Evolutionary conservation across 35 echinoderm and acorn worm genomes (phyloP).

Genomic region (Lytechinus pictus): DNA sequence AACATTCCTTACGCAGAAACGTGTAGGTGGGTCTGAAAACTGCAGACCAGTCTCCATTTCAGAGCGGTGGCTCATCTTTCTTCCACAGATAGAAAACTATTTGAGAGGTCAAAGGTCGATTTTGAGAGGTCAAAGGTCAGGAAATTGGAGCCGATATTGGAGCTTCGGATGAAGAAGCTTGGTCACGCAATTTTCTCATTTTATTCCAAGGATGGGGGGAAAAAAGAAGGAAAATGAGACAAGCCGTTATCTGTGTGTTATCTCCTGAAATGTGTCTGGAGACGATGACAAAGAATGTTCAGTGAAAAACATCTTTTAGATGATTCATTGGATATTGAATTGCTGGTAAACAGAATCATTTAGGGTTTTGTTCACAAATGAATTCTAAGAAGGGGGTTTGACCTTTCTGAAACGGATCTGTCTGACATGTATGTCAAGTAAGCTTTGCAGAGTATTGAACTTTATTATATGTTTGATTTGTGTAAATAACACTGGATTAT

Average conservation of each 20-base stretch:
- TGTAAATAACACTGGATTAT: too few species aligned
- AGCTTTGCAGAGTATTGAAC: too few species aligned
- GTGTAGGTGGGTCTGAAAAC: neutral
- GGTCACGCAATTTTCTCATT: constrained; percentile 39
- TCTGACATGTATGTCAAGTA: too few species aligned
- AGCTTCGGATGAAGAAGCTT: constrained; percentile 23
- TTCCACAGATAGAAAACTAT: constrained; percentile 45
- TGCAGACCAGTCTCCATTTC: neutral
- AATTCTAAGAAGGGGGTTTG: neutral
- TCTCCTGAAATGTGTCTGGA: neutral
- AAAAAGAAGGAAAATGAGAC: neutral
- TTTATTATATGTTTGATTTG: too few species aligned
- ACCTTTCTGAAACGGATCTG: neutral
- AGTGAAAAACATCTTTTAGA: neutral
- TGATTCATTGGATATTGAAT: neutral
- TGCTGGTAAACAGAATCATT: neutral
- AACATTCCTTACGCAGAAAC: neutral
- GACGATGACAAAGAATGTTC: neutral
- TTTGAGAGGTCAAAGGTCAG: constrained; percentile 21
- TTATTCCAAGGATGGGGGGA: neutral
- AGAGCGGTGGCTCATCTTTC: constrained; percentile 4
- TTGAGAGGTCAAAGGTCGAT: constrained; percentile 20
- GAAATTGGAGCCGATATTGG: constrained; percentile 10
- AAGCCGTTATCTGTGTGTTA: neutral
- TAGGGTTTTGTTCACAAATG: neutral